phyloP scores from a whole-genome alignment of 1,140 invertebrate species.

The Cydia strobilella region DNA sequence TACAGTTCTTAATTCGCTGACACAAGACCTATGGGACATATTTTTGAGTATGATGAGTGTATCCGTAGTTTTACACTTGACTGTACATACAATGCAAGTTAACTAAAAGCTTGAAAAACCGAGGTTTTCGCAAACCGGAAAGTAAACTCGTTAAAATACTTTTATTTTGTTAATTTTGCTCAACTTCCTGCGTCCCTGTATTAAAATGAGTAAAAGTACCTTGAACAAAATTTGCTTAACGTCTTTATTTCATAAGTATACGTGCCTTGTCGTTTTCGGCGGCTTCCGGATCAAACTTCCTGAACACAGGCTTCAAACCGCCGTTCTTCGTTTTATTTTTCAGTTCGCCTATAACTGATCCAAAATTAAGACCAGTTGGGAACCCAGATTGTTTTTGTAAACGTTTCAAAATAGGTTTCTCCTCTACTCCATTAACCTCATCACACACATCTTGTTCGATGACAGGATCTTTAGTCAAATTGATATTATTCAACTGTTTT shows the following conservation, averaged over 20 bases:
- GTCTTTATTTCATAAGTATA: constrained; percentile 37
- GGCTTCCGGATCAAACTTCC: constrained; percentile 60
- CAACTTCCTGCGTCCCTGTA: constrained; percentile 22
- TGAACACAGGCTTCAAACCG: constrained; percentile 70
- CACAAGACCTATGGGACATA: no score
- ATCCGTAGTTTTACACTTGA: no score
- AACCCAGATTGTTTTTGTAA: constrained; percentile 62
- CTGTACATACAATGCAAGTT: no score
- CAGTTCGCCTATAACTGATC: constrained; percentile 73
- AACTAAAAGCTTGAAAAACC: no score
- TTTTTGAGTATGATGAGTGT: no score
- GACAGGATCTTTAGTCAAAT: constrained; percentile 34
- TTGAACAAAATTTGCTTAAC: constrained; percentile 14
- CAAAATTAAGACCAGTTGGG: constrained; percentile 68
- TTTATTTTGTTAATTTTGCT: constrained; percentile 17
- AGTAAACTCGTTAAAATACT: constrained; percentile 29
- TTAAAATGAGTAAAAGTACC: constrained; percentile 13
- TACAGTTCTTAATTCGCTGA: no score
- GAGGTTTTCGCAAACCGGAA: constrained; percentile 12
- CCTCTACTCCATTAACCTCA: constrained; percentile 33
- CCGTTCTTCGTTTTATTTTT: constrained; percentile 69
- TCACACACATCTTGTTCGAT: constrained; percentile 17
- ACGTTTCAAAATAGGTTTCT: constrained; percentile 59
- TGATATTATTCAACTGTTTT: constrained; percentile 42
- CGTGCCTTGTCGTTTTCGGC: constrained; percentile 53